Base-by-base conservation (phyloP, 1,140 invertebrate genomes). In the Penaeus vannamei region DNA sequence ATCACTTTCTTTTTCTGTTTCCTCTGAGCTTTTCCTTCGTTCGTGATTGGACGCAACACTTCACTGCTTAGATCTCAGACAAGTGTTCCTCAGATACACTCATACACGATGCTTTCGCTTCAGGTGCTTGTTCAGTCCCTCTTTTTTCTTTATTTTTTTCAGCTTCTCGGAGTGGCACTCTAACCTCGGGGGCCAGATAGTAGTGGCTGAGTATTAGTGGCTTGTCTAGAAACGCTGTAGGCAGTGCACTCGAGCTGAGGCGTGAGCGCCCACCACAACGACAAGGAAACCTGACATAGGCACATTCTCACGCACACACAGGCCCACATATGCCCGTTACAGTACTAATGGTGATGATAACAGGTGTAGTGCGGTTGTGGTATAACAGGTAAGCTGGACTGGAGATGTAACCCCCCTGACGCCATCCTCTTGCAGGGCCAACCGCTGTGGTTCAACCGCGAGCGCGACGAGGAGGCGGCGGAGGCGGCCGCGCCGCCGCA, bases 381-480 rank as follows among this genome's bases (percentile, higher is more conserved):
- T 53, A 53, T 53, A 53, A 53, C 53, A 12, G 53, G 53, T 53
- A 53, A 53, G 12, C 53, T 12, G 10, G 12, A 53, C 53, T 12
- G 0, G 10, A 42, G 36, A 53, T 53, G 10, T 53, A 53, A 53
- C 17, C 17, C 17, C 14, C 12, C 53, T 53, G 17, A 53, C 53
- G 53, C 53, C 53, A 26, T 29, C 64, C 23, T 62, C 32, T 84
- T 84, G n/a, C 83, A 84, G 83, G 83, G 32, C 64, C 83, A 64
- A 46, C 29, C 83, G 20, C 22, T 64, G 32, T 84, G 83, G 83
- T 42, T 84, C 32, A 84, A 20, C 29, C 61, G 59, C 36, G 82
- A 84, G 20, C 81, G 59, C 23, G 46, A 83, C 20, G 64, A 69
- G 83, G 32, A n/a, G 17, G 61, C 64, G 20, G 36, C 64, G 22